Evolutionary conservation across 2,797 vertebrate genomes (phyloP).

Genomic region (Propithecus perrieri): DNA sequence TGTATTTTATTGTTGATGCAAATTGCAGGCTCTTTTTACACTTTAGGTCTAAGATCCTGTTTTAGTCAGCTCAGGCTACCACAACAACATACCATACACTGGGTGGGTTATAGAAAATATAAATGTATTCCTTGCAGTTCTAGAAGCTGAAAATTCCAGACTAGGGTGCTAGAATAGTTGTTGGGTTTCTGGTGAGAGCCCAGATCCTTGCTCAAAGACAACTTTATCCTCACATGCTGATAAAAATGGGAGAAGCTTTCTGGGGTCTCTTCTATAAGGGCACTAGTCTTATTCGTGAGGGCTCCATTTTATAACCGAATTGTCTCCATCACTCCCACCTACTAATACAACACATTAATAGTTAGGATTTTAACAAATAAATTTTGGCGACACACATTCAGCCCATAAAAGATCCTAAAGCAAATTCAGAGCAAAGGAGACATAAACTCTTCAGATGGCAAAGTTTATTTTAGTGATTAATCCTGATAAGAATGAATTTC

Average conservation of each 20-base stretch:
- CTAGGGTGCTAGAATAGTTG: neutral
- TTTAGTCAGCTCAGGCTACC: neutral
- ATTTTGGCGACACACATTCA: neutral
- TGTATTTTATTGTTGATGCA: neutral
- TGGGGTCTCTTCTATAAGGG: neutral
- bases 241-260: neutral
- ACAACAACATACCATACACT: neutral
- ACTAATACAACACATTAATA: neutral
- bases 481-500: neutral
- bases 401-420: neutral
- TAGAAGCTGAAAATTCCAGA: neutral
- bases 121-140: neutral
- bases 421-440: neutral
- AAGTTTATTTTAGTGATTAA: neutral
- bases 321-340: accelerated
- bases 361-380: neutral
- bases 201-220: neutral
- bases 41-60: neutral
- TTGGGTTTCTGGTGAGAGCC: neutral
- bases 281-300: neutral
- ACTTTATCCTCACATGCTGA: neutral
- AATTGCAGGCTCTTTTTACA: neutral
- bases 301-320: neutral
- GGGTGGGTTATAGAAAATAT: neutral
- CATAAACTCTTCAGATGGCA: neutral